Evolutionary conservation across 1,140 invertebrate species (phyloP), one percentile per base, ranked within the genome.

Genomic region (Steinernema feltiae): DNA sequence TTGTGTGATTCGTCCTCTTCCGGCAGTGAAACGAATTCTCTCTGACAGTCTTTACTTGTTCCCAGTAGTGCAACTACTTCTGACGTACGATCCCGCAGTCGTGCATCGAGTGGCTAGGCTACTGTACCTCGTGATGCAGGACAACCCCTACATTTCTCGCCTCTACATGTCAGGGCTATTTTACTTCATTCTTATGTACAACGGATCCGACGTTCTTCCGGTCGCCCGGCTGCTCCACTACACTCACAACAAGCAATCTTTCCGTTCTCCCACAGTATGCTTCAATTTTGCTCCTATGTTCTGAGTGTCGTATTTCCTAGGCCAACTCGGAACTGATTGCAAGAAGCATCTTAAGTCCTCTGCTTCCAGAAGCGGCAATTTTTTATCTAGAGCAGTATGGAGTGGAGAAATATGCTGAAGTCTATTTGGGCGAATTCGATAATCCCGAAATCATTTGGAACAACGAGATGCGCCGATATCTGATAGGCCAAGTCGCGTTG

Each of bases 141-240:
- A 99, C 87, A 99, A 99, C 89, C 94, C 95, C 0, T 91, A 92
- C 82, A 91, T 98, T 81, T 92, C 94, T 0, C 93, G 95, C 83
- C 89, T 99, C 18, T 98, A 98, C 87, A 89, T 94, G 70, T 95
- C 94, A 0, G 97, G 97, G 3, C 91, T 97, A 12, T 99, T 99
- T 87, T 99, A 93, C 88, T 99, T 99, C 87, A 97, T 99, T 88
- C 90, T 99, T 48, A 95, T 99, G 93, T 99, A 99, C 87, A 99
- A 94, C 12, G 97, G 97, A 7, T 98, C 95, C 1, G 99, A 99
- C 86, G 91, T 99, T 30, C 87, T 99, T 63, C 96, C 97, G 0
- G 92, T 99, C 74, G 96, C 95, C 0, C 90, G 91, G 80, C 95
- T 99, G 86, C 89, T 99, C 27, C 92, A 97, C 83, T 89, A 97